Evolutionary conservation across 2,113 vertebrate genomes (phyloP).

Genomic region (Illadopsis cleaveri): DNA sequence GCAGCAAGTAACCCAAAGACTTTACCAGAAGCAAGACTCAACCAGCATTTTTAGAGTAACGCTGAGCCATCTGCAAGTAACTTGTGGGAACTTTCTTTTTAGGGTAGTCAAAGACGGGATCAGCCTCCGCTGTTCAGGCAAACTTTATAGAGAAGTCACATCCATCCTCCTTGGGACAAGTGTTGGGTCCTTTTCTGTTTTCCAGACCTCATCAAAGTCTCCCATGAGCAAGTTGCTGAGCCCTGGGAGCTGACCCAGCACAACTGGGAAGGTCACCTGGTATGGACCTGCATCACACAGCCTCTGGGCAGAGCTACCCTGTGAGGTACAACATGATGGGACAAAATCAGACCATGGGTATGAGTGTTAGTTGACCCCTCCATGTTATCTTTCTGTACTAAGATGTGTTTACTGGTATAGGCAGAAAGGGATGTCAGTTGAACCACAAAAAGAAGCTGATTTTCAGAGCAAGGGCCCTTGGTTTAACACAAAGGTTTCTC

Average conservation of each 20-base stretch:
- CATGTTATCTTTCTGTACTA: neutral
- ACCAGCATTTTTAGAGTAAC: neutral
- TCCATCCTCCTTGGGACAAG: neutral
- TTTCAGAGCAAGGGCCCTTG: neutral
- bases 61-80: neutral
- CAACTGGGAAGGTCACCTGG: neutral
- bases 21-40: neutral
- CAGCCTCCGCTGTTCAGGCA: neutral
- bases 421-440: neutral
- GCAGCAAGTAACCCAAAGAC: neutral
- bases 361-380: fast-evolving
- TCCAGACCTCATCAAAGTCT: neutral
- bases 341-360: neutral
- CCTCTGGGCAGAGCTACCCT: neutral
- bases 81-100: neutral
- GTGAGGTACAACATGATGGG: fast-evolving
- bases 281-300: fast-evolving
- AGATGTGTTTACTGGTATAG: neutral
- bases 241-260: neutral
- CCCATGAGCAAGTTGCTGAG: neutral
- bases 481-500: neutral
- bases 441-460: neutral
- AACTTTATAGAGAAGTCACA: neutral
- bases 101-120: neutral
- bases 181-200: neutral